Base-by-base conservation (phyloP, 2,888 invertebrate genomes). In the Drosophila bunnanda region DNA sequence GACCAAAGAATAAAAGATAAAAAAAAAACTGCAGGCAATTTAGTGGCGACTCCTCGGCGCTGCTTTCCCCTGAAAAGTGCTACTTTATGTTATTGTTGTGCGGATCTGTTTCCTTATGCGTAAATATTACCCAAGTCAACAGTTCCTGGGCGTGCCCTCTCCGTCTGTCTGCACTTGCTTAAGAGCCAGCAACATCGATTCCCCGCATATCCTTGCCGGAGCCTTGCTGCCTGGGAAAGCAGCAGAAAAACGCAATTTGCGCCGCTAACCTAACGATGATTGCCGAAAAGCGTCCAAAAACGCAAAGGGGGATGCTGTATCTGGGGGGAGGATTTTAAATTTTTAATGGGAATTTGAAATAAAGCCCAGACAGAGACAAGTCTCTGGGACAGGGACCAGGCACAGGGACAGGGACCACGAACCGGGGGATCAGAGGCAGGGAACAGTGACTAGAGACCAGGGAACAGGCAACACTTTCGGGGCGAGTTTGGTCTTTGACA, bases 311-410 rank as follows among this genome's bases (percentile, higher is more conserved):
- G 25, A 46, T 38, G 44, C 55, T 41, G 60, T 39, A 41, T 62
- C 8, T 43, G 61, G 79, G 60, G 55, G 61, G 83, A 82, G 88
- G 64, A 74, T 87, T 81, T 88, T 85, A 89, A 89, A 83, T 89
- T 83, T 83, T 83, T 89, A 83, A 89, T 83, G 86, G 88, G 74
- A 89, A 83, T 89, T 87, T 84, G 82, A 89, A 83, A 83, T 89
- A 87, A 87, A 74, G 76, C 81, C 54, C 78, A 78, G 54, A 65
- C 70, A 66, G 66, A 65, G 66, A 74, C 64, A 74, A 65, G 50
- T 48, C 28, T 28, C 10, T 34, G 68, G 58, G 22, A 43, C 72
- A 36, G 48, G 57, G 36, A n/a, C 17, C 62, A 38, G 22, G 53
- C 15, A n/a, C 30, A 32, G n/a, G 52, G 36, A 32, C 15, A 65